These are phyloP conservation scores for Mergus octosetaceus DNA, from an alignment of 2,797 vertebrate species.

Conservation along the genomic window DNA sequence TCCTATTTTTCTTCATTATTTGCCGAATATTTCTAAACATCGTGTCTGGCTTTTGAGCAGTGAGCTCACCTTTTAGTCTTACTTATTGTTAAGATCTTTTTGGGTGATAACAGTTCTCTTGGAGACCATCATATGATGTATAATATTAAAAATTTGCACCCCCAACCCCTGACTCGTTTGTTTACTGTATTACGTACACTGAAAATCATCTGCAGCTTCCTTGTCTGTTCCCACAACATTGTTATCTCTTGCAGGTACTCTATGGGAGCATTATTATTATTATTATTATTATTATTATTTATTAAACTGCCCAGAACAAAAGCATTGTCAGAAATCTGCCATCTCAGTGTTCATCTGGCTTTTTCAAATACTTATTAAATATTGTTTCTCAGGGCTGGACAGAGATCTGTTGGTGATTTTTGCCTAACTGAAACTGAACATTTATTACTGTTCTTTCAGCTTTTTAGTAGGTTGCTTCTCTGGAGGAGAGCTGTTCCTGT, in stretches of 20 bases:
- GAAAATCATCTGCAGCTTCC: neutral
- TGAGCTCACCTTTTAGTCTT: neutral
- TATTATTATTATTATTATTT: too few relatives aligned
- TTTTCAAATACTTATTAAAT: neutral
- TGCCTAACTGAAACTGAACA: neutral
- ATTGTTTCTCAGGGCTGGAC: neutral
- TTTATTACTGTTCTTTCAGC: neutral
- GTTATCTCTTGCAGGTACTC: neutral
- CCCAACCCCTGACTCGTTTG: neutral
- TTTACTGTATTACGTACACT: neutral
- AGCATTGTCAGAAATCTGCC: neutral
- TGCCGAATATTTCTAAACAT: neutral
- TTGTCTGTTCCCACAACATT: neutral
- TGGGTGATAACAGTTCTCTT: neutral
- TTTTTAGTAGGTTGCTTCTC: neutral
- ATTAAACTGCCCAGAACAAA: neutral
- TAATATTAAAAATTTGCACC: neutral
- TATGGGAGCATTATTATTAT: too few relatives aligned
- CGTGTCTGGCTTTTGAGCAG: neutral
- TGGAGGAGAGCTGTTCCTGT: neutral
- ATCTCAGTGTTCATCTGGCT: neutral
- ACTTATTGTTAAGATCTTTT: neutral
- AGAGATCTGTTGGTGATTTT: neutral
- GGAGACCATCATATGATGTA: neutral
- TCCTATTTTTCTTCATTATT: neutral